Base-by-base conservation (phyloP, 2,113 vertebrate genomes). In the Triplophysa rosa region DNA sequence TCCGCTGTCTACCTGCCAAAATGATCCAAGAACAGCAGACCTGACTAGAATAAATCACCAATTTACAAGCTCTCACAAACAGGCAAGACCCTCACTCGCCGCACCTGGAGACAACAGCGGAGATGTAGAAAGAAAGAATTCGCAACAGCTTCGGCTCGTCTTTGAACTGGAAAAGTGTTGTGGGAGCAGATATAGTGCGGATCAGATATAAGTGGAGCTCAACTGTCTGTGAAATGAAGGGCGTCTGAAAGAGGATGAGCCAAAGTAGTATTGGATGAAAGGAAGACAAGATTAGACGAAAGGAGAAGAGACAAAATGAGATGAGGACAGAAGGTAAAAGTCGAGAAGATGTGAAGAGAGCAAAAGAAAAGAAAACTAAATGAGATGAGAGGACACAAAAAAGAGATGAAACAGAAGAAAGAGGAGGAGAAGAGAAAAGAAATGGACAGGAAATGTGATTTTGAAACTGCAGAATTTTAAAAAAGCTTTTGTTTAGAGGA, bases 61-160 rank as follows among this genome's bases (percentile, higher is more conserved):
- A 78, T 86, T 82, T 83, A 69, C 54, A 72, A 71, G 82, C 61
- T 76, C 83, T 63, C 82, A 75, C 80, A 75, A 85, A 78, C 73
- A 69, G 64, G 80, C 29, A 70, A 64, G 49, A 59, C 76, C 75
- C 68, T 64, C 1, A 63, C 37, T 67, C 49, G 17, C 66, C 64
- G 58, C 21, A 72, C 80, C 64, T 45, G 16, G 61, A 67, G 68
- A 19, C 67, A 66, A 78, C 37, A 19, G 47, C 45, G 68, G 47
- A 73, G 37, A 54, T 37, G 42, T 17, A 45, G 5, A 66, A 74
- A 78, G 62, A 73, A 37, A 81, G 74, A 73, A 45, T 63, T 68
- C 7, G 72, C 74, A 54, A 63, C 62, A 17, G 61, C 63, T 42
- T 37, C 45, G 52, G 4, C 33, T 54, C 11, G 64, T 49, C 64